Base-by-base conservation (phyloP, 2,888 invertebrate species). In the Cephus rjabovi region DNA sequence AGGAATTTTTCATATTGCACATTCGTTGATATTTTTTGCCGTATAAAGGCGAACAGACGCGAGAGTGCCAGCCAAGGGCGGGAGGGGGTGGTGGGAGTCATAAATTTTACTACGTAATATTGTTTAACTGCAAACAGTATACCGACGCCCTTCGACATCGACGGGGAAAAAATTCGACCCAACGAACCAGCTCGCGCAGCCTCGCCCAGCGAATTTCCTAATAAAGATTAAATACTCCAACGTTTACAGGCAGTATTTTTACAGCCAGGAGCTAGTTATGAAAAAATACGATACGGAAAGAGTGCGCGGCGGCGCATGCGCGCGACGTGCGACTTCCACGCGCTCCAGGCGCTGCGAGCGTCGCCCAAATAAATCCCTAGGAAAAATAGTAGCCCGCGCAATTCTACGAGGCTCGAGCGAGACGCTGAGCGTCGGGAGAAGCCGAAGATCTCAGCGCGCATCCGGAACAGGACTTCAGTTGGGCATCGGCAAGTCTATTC, bases 31-130 rank as follows among this genome's bases (percentile, higher is more conserved):
- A 88, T 86, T 87, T 87, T 88, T 80, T 71, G 3, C 71, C 71
- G 71, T 71, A 71, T 71, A 71, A 34, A 31, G 9, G 23, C 71
- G 71, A 71, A 33, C 33, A 34, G 23, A 1, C 12, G 31, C 71
- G 71, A 71, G 71, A 71, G 31, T 71, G 31, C 12, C 71, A 11
- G 31, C 33, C 9, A 33, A 71, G 31, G 31, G 71, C 33, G 71
- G 79, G 83, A 74, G 81, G 81, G 56, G 56, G 69, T 34, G 77
- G 77, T 76, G 76, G 77, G 73, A 76, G 83, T 82, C 89, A 89
- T 91, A 91, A 91, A 91, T 90, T 90, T 90, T 90, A 90, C 89
- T 87, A 86, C 88, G 89, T 89, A 90, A 90, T 90, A 90, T 90
- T 90, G 87, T 89, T 91, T 90, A 90, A 91, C 89, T 89, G 90